phyloP scores from a whole-genome alignment of 1,140 invertebrate species.

The Steinernema feltiae region DNA sequence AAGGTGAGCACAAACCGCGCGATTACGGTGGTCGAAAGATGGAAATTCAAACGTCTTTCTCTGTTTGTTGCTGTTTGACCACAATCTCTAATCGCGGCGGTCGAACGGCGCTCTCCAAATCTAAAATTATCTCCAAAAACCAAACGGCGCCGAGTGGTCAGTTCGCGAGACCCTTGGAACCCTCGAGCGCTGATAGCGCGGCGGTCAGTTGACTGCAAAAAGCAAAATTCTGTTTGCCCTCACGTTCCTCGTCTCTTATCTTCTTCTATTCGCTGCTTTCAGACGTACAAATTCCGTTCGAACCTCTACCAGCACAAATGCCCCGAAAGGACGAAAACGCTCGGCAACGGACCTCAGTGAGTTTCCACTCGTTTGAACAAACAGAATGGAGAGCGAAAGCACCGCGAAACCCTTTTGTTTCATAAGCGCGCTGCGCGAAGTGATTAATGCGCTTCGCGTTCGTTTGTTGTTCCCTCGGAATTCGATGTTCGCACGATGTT shows the following conservation, averaged over 20 bases:
- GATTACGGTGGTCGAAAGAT: not conserved
- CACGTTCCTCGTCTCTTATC: no score
- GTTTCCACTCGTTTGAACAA: not conserved
- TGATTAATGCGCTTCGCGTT: not conserved
- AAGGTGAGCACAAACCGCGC: slow-evolving; percentile 36
- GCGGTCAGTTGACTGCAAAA: not conserved
- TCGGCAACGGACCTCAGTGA: slow-evolving; percentile 11
- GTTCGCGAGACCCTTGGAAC: slow-evolving; percentile 11
- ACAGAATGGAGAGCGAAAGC: not conserved
- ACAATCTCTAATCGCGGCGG: no score
- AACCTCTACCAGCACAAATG: slow-evolving; percentile 54
- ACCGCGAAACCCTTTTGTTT: not conserved
- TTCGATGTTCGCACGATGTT: not conserved
- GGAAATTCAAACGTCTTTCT: no score
- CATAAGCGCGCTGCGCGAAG: not conserved
- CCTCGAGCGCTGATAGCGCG: slow-evolving; percentile 3
- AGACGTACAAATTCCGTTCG: slow-evolving; percentile 58
- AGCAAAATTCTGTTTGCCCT: not conserved
- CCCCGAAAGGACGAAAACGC: slow-evolving; percentile 34
- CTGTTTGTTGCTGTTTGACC: no score
- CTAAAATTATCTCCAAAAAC: not conserved
- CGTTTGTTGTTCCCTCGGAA: not conserved
- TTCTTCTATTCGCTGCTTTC: slow-evolving; percentile 20
- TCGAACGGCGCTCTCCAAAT: no score
- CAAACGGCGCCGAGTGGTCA: not conserved